Percentiles rank a stretch among this genome's conserved stretches.
phyloP scores from a whole-genome alignment of 2,113 vertebrate species.

The Petroica traversi region DNA sequence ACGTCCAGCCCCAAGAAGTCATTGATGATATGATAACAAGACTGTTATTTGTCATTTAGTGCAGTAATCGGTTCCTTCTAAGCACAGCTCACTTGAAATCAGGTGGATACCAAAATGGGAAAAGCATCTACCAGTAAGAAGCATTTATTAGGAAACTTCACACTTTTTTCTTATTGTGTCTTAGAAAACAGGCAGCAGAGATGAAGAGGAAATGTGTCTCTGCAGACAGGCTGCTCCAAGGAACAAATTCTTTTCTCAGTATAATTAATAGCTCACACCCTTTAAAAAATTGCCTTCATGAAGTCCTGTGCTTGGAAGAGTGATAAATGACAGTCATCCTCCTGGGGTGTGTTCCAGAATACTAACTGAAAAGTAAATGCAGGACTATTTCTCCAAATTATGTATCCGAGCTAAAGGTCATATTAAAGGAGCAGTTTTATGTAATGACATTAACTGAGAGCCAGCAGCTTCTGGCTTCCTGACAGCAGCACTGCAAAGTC shows the following conservation, averaged over 20 bases:
- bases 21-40: background rate
- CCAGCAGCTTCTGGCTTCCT: background rate
- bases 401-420: background rate
- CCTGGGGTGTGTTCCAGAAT: background rate
- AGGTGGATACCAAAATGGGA: background rate
- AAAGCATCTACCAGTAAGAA: background rate
- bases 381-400: constrained; percentile 49
- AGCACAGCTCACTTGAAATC: background rate
- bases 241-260: background rate
- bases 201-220: background rate
- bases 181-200: background rate
- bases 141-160: background rate
- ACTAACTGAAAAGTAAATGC: constrained; percentile 47
- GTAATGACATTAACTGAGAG: constrained; percentile 18
- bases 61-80: background rate
- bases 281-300: constrained; percentile 13
- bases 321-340: constrained; percentile 21
- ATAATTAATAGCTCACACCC: background rate
- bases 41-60: background rate
- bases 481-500: constrained; percentile 3
- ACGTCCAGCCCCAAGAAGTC: background rate
- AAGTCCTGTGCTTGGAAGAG: background rate
- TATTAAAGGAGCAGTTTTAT: constrained; percentile 8
- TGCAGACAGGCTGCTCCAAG: background rate
- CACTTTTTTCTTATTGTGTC: background rate